Conservation (phyloP, 2,113 vertebrate genomes). For the Peromyscus californicus region DNA sequence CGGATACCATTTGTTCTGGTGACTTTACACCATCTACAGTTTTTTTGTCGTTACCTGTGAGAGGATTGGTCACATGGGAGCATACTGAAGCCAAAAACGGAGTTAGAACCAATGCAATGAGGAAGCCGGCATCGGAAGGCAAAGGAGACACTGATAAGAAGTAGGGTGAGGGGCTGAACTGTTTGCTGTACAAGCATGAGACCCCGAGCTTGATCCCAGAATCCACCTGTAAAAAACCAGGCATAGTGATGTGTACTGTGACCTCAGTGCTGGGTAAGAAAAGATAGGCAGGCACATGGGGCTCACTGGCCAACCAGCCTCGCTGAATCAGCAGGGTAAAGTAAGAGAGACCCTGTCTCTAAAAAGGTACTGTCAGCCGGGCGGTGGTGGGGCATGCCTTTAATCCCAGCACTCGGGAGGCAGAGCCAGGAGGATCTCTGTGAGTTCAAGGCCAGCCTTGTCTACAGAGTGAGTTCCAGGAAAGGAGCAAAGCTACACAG, state of each 20-base stretch:
- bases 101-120: constrained; percentile 18
- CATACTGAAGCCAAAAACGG: background rate
- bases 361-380: background rate
- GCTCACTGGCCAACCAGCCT: background rate
- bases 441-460: too few relatives aligned
- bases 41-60: background rate
- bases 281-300: background rate
- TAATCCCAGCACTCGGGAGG: too few relatives aligned
- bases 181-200: background rate
- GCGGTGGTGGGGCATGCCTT: too few relatives aligned
- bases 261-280: background rate
- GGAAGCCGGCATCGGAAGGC: background rate
- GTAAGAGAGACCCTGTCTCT: background rate
- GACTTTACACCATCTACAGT: background rate
- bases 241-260: background rate
- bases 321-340: background rate
- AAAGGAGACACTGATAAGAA: background rate
- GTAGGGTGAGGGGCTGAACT: background rate
- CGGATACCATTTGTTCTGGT: background rate
- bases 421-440: too few relatives aligned
- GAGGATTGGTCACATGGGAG: background rate
- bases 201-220: background rate
- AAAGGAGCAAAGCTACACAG: too few relatives aligned
- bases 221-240: background rate
- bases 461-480: too few relatives aligned